These are phyloP conservation scores for Caenorhabditis sp. DNA, from an alignment of 2,888 invertebrate genomes.

Conservation along the genomic window DNA sequence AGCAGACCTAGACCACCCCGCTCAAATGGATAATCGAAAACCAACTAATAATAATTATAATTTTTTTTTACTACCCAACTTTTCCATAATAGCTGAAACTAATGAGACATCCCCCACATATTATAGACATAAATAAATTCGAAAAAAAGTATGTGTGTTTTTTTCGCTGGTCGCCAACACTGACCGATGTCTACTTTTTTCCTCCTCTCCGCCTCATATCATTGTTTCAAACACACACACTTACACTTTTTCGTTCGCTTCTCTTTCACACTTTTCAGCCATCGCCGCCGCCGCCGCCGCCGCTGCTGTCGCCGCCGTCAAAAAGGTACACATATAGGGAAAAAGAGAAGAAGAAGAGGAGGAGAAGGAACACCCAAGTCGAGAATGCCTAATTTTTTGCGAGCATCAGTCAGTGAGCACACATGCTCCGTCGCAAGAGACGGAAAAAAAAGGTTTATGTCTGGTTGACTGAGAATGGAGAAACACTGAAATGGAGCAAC, in stretches of 20 bases:
- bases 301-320: no score
- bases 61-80: no score
- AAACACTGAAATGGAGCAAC: not conserved
- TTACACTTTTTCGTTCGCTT: not conserved
- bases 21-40: no score
- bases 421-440: no score
- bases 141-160: no score
- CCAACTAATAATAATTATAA: no score
- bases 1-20: no score
- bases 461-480: not conserved
- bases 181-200: not conserved
- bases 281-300: not conserved
- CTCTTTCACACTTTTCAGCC: not conserved
- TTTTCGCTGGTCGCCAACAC: not conserved
- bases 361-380: slow-evolving; percentile 1
- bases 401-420: not conserved
- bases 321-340: no score
- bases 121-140: no score
- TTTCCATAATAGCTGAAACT: no score
- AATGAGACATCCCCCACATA: no score
- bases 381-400: not conserved
- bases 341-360: slow-evolving; percentile 2
- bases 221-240: not conserved
- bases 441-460: not conserved
- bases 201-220: not conserved